Evolutionary conservation across 1,140 invertebrate species (phyloP).

Genomic region (Homalodisca vitripennis): DNA sequence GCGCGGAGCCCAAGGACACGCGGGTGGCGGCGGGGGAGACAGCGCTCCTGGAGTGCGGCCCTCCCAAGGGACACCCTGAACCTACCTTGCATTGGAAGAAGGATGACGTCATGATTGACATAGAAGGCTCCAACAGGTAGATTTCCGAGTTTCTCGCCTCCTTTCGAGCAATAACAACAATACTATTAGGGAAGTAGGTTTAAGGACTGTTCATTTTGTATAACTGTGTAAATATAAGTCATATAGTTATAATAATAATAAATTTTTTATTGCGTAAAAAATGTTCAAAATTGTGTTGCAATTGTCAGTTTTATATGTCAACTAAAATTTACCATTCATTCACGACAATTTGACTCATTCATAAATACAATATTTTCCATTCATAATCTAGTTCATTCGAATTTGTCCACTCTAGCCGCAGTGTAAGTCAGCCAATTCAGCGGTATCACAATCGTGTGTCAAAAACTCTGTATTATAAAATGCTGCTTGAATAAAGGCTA

Average conservation of each 20-base stretch:
- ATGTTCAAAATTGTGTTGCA: not conserved
- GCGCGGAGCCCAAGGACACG: constrained; percentile 80
- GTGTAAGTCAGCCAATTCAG: not conserved
- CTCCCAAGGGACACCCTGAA: constrained; percentile 92
- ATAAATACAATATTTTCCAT: not conserved
- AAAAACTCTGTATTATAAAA: not conserved
- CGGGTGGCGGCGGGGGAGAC: constrained; percentile 88
- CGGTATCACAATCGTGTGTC: not conserved
- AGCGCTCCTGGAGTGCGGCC: constrained; percentile 85
- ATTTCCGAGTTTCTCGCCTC: no score
- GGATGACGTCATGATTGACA: constrained; percentile 69
- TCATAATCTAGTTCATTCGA: not conserved
- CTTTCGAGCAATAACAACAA: no score
- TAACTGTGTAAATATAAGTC: no score
- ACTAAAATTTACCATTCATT: not conserved
- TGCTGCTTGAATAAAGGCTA: not conserved
- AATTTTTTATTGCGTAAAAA: constrained; percentile 2
- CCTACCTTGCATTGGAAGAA: constrained; percentile 90
- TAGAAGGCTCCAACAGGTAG: constrained; percentile 52
- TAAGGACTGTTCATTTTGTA: no score
- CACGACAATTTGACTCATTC: no score
- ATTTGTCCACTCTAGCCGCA: not conserved
- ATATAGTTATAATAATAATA: no score
- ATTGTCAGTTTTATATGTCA: not conserved
- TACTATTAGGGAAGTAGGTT: no score